A percentile compares a stretch with the other conserved stretches of the same genome.
phyloP scores from a whole-genome alignment of 1,140 invertebrate genomes.

The Drosophila truncata region DNA sequence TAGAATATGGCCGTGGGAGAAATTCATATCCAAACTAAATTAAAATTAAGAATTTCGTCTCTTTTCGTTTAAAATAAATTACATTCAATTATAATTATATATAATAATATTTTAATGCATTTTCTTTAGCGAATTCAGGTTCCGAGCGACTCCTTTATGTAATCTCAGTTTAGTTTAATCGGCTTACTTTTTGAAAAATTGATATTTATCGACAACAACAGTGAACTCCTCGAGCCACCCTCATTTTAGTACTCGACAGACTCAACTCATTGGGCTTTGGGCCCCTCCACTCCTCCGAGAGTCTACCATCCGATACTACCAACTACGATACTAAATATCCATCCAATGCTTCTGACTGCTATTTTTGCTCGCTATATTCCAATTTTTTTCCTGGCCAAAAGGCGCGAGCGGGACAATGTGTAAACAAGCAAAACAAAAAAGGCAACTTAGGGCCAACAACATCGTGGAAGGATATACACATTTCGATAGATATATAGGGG shows the following conservation, averaged over 20 bases:
- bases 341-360: constrained; percentile 62
- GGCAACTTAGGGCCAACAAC: constrained; percentile 40
- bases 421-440: constrained; percentile 69
- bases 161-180: not conserved
- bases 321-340: constrained; percentile 80
- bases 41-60: no score
- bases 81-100: not conserved
- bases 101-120: not conserved
- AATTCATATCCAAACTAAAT: no score
- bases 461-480: constrained; percentile 29
- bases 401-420: constrained; percentile 71
- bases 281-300: constrained; percentile 9
- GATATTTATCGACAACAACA: no score
- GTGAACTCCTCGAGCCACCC: constrained; percentile 15
- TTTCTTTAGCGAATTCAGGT: no score
- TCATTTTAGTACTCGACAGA: constrained; percentile 19
- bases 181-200: not conserved
- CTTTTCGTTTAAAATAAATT: not conserved
- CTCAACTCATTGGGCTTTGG: constrained; percentile 43
- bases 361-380: constrained; percentile 64
- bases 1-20: no score
- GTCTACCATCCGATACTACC: constrained; percentile 23
- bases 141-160: not conserved
- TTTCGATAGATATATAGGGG: constrained; percentile 5
- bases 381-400: constrained; percentile 54